phyloP scores from a whole-genome alignment of 2,113 vertebrate species.

The Carassius carassius region DNA sequence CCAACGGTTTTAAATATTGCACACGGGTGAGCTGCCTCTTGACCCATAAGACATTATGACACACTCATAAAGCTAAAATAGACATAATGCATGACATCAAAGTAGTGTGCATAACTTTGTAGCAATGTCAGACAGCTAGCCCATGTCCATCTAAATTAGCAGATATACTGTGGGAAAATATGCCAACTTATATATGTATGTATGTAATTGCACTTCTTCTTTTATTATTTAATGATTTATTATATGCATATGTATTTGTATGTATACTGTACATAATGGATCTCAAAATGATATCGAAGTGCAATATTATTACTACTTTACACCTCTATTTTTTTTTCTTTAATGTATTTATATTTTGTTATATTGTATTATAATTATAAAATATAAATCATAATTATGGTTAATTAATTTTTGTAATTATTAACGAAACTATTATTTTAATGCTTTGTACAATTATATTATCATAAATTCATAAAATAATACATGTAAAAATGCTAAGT shows the following conservation, averaged over 20 bases:
- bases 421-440: too few species aligned
- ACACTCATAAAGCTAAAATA: conserved; percentile 9
- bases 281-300: too few species aligned
- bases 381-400: not conserved
- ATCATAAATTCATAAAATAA: too few species aligned
- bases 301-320: too few species aligned
- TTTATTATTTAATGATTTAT: not conserved
- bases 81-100: not conserved
- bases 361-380: not conserved
- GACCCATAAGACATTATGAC: conserved; percentile 27
- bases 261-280: not conserved
- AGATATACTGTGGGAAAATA: not conserved
- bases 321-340: not conserved
- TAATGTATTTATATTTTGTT: not conserved
- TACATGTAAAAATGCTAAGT: not conserved
- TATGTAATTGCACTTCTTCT: not conserved
- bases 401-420: too few species aligned
- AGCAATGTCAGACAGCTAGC: not conserved
- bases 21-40: conserved; percentile 20
- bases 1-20: conserved; percentile 33
- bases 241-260: not conserved
- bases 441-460: too few species aligned
- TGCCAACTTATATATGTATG: not conserved
- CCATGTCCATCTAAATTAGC: not conserved
- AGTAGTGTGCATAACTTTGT: not conserved